Base-by-base conservation (phyloP, 2,113 vertebrate species). In the Uria aalge region DNA sequence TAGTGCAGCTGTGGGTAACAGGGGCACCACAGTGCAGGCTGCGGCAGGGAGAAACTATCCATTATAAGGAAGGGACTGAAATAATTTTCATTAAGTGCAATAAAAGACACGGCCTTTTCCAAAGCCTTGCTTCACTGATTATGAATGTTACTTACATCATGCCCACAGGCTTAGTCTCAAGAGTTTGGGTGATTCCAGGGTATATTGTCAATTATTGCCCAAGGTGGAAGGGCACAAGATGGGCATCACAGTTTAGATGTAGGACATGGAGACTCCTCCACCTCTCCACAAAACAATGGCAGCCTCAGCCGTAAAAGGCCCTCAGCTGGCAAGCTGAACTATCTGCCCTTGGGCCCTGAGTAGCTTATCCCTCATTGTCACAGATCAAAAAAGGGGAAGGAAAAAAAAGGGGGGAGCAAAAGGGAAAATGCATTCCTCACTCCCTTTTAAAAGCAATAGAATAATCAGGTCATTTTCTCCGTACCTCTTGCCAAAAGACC, bases 1-100 rank as follows among this genome's bases (percentile, higher is more conserved):
- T 1, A 0, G 5, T 32, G 20, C 22, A n/a, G 40, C 40, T 80
- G 52, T 13, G 50, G 24, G 2, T 50, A 67, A 43, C 6, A 40
- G 6, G 6, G 23, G 18, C 67, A 85, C 19, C 18, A 36, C 23
- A 32, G 43, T 4, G 10, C 40, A 52, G 15, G n/a, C 38, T 78
- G 22, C 23, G 3, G 43, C 17, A 6, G 7, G 6, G 4, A 6
- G 8, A 6, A 21, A 36, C 17, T 82, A 6, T 11, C 36, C 64
- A 2, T 24, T 48, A 2, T 0, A 15, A 80, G 4, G 40, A 75
- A 78, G 36, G 26, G 41, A 41, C 13, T 23, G 22, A 80, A 72
- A 30, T 21, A n/a, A 38, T n/a, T 57, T 55, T 11, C 78, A 57
- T 14, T 21, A 21, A n/a, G 5, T 15, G 26, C 20, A 52, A 3